phyloP scores from a whole-genome alignment of 2,113 vertebrate genomes.

The Bothrops jararaca region DNA sequence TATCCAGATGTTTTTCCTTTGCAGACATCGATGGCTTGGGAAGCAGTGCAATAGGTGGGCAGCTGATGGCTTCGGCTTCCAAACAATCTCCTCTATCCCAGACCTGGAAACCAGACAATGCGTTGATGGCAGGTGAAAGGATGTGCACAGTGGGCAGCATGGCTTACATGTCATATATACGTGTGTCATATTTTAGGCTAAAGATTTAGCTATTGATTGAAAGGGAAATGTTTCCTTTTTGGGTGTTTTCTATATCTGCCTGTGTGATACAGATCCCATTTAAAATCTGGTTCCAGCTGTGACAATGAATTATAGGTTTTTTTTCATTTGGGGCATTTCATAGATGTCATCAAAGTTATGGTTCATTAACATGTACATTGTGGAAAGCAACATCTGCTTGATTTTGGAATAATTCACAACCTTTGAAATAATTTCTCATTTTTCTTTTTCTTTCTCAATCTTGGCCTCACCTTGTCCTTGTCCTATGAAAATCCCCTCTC shows the following conservation, averaged over 20 bases:
- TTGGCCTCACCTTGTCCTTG: not conserved
- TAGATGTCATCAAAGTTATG: not conserved
- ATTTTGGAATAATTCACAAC: not conserved
- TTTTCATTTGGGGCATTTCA: not conserved
- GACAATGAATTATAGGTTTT: not conserved
- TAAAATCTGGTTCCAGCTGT: not conserved
- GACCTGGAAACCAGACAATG: slow-evolving; percentile 74
- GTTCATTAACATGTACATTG: not conserved
- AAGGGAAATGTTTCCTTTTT: not conserved
- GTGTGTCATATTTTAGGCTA: not conserved
- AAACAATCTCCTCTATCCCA: slow-evolving; percentile 79
- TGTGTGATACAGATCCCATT: not conserved
- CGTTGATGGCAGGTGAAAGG: slow-evolving; percentile 80
- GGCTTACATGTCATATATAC: not conserved
- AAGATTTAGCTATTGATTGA: not conserved
- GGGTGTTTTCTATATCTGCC: not conserved
- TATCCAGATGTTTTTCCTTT: slow-evolving; percentile 12
- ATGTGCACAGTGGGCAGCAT: not conserved
- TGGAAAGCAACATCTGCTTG: not conserved
- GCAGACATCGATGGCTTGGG: slow-evolving; percentile 93
- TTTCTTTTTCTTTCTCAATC: not conserved
- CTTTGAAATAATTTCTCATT: not conserved
- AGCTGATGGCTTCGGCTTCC: slow-evolving; percentile 82
- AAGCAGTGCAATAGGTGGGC: slow-evolving; percentile 91
- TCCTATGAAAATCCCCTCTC: not conserved